Base-by-base conservation (phyloP, 2,888 invertebrate species). In the Encarsia formosa region DNA sequence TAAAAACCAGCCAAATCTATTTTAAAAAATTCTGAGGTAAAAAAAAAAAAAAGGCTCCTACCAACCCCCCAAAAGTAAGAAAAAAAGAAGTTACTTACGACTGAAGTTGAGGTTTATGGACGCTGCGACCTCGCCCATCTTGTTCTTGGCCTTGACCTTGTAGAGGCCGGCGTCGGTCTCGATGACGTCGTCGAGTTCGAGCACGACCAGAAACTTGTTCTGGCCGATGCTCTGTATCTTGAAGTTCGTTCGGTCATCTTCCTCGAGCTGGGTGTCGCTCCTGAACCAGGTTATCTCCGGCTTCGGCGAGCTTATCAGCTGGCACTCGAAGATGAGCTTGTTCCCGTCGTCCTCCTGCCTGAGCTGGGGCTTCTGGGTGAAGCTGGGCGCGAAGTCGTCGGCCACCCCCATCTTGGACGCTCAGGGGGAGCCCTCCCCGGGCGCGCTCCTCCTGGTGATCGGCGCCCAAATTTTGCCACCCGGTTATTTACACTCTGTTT, bases 51-150 rank as follows among this genome's bases (percentile, higher is more conserved):
- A n/a, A n/a, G n/a, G n/a, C n/a, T n/a, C n/a, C n/a, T n/a, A n/a
- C n/a, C n/a, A n/a, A n/a, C n/a, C n/a, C n/a, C n/a, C n/a, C n/a
- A n/a, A n/a, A n/a, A n/a, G n/a, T n/a, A n/a, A n/a, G n/a, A n/a
- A n/a, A n/a, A n/a, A n/a, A 35, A 19, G 35, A 5, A 5, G 35
- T 15, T 18, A 91, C 93, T 91, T 79, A 96, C 96, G 95, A 80
- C 92, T 93, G 76, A 96, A 94, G 82, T 96, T 96, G 76, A 97
- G 86, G 75, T 94, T 95, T 77, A 95, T 93, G 71, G 94, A 94
- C 66, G 94, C 93, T 69, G 93, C 89, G 75, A 95, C 93, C 83
- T 96, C 95, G 74, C 97, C 97, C 82, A 91, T 91, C 79, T 91
- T 91, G 77, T 94, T 96, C 79, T 92, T 94, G 66, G 94, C 94